These are phyloP conservation scores for Sylvilagus bachmani DNA, from an alignment of 2,113 vertebrate genomes.

Conservation along the genomic window DNA sequence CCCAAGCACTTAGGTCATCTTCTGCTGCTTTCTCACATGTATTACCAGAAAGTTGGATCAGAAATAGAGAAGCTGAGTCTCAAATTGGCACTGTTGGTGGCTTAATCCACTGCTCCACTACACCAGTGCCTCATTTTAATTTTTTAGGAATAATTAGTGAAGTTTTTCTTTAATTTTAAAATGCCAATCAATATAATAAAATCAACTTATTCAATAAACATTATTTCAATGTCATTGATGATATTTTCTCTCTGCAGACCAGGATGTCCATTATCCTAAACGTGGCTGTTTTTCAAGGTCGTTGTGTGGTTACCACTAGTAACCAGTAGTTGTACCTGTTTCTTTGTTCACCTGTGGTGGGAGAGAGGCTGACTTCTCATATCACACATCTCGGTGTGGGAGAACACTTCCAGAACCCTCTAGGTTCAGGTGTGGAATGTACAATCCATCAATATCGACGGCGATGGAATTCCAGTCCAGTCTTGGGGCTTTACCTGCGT, in stretches of 20 bases:
- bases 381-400: background rate
- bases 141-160: background rate
- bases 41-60: background rate
- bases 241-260: background rate
- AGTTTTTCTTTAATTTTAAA: background rate
- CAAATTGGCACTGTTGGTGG: too few species aligned
- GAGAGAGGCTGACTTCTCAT: background rate
- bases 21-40: background rate
- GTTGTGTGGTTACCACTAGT: background rate
- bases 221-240: background rate
- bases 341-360: background rate
- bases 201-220: slow-evolving; percentile 8
- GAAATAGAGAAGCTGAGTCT: too few species aligned
- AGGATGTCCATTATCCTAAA: background rate
- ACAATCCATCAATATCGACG: background rate
- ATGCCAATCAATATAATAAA: background rate
- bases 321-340: background rate
- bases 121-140: too few species aligned
- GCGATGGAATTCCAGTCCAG: background rate
- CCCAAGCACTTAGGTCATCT: too few species aligned
- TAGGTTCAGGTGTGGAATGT: background rate
- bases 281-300: background rate
- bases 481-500: background rate
- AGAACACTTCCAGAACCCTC: background rate
- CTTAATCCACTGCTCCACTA: too few species aligned